These are phyloP conservation scores for Sebastes schlegelii DNA, from an alignment of 2,113 vertebrate genomes.

Conservation along the genomic window DNA sequence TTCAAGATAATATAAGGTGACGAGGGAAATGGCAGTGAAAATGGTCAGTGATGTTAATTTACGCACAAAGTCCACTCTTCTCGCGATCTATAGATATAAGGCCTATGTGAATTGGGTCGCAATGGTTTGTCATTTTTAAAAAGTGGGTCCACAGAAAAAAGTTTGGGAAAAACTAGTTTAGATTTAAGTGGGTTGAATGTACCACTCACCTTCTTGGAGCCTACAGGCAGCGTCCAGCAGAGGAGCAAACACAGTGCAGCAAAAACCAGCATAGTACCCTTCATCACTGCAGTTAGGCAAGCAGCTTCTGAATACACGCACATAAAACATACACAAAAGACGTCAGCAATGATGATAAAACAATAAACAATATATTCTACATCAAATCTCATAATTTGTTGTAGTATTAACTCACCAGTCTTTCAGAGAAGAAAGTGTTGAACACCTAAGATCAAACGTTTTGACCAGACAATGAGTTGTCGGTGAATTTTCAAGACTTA, in stretches of 20 bases:
- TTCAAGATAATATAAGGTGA: too few species aligned
- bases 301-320: neutral
- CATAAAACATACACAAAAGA: neutral
- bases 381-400: neutral
- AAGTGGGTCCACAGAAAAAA: too few species aligned
- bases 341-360: neutral
- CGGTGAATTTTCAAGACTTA: neutral
- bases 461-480: neutral
- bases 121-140: too few species aligned
- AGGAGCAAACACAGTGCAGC: neutral
- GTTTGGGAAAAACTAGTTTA: neutral
- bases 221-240: neutral
- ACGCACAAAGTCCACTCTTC: too few species aligned
- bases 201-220: constrained; percentile 1
- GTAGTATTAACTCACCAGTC: neutral
- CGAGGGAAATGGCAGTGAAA: too few species aligned
- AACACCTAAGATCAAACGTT: neutral
- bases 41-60: too few species aligned
- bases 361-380: neutral
- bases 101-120: too few species aligned
- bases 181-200: neutral
- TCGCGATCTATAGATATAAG: too few species aligned
- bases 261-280: neutral
- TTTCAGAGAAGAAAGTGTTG: neutral
- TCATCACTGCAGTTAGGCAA: constrained; percentile 11